Conservation (phyloP, 1,140 invertebrate species). For the Drosophila pseudoobscura region DNA sequence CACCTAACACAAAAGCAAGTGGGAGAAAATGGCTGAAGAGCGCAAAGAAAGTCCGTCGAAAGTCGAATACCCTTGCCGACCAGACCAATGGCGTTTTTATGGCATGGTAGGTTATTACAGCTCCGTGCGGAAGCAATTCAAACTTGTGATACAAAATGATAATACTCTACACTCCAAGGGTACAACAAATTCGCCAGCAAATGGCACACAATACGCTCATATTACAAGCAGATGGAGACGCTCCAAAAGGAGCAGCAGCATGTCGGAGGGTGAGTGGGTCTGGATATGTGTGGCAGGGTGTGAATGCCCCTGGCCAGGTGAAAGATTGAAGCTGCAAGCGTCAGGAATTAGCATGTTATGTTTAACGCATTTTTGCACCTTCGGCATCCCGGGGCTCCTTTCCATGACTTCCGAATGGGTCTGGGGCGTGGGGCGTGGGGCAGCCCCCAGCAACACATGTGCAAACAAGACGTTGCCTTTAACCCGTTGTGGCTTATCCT, state of each 20-base stretch:
- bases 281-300: conserved; percentile 1
- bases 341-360: conserved; percentile 77
- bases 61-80: too few relatives aligned
- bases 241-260: conserved; percentile 12
- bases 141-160: too few relatives aligned
- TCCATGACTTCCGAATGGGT: conserved; percentile 23
- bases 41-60: too few relatives aligned
- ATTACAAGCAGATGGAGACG: conserved; percentile 52
- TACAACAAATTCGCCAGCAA: conserved; percentile 43
- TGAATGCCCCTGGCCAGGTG: conserved; percentile 40
- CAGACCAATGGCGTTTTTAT: too few relatives aligned
- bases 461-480: conserved; percentile 68
- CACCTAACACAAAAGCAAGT: conserved; percentile 32
- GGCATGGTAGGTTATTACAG: too few relatives aligned
- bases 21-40: conserved; percentile 35
- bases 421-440: not conserved
- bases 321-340: conserved; percentile 71
- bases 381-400: conserved; percentile 38
- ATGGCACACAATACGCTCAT: conserved; percentile 74
- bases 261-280: not conserved
- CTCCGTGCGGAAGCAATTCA: too few relatives aligned
- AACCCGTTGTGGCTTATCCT: conserved; percentile 68
- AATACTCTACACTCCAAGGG: too few relatives aligned
- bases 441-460: conserved; percentile 52
- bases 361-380: conserved; percentile 80